Base-by-base conservation (phyloP, 2,888 invertebrate genomes). In the Congeria kusceri region DNA sequence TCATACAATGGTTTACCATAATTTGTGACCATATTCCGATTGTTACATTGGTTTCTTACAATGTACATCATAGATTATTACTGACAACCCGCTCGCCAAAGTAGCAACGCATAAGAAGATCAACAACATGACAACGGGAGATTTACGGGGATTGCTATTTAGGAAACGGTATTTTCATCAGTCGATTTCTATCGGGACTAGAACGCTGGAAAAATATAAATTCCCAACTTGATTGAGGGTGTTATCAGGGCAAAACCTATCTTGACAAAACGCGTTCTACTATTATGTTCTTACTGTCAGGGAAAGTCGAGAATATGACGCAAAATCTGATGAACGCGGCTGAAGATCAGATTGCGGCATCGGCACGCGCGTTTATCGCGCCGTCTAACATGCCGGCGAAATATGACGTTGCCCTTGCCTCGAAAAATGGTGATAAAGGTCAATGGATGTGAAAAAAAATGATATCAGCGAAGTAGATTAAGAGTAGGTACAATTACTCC, bases 141-240 rank as follows among this genome's bases (percentile, higher is more conserved):
- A 39, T 39, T 39, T 39, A 39, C 39, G 39, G 15, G 5, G 9
- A 11, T 47, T 66, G 76, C 74, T 77, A 74, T 77, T 74, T 67
- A 77, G 80, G 77, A 77, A 80, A 73, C 77, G 80, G 65, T 80
- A 77, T 77, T 77, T 74, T 77, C 80, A 77, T 80, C 74, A 74
- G 72, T 47, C 57, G 80, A 80, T 80, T 44, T 27, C 39, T 74
- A 80, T 80, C 80, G 63, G 63, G 15, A 62, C 72, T 69, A 66
- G 59, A 27, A 49, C 70, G 57, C 53, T 47, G 49, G 61, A 73
- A 77, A 80, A 77, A 77, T 80, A 80, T 77, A 80, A 77, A 80
- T 80, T 75, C 80, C 53, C 59, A 59, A 68, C 75, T 67, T 75
- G 80, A 80, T 76, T 76, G 80, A 80, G 68, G 29, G 49, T 49